Evolutionary conservation across 1,140 invertebrate species (phyloP).

Genomic region (Bombus vancouverensis): DNA sequence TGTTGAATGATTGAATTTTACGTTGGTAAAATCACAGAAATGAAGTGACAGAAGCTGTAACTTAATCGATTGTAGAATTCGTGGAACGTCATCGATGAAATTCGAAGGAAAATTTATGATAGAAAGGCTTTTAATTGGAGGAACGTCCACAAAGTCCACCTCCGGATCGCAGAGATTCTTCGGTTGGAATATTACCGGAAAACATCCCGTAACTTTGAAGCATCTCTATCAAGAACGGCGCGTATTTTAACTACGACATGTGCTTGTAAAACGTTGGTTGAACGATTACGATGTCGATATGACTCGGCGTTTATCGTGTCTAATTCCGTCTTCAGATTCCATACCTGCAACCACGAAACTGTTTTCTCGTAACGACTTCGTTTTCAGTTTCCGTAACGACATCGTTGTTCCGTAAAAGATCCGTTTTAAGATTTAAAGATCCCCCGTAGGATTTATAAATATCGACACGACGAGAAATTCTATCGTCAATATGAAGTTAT

Average conservation of each 20-base stretch:
- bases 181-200: background rate
- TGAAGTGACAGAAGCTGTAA: background rate
- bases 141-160: background rate
- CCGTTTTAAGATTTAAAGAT: background rate
- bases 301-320: background rate
- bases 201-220: constrained; percentile 24
- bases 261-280: background rate
- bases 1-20: too few relatives aligned
- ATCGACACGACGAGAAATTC: background rate
- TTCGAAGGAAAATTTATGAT: background rate
- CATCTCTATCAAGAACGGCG: constrained; percentile 20
- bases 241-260: constrained; percentile 24
- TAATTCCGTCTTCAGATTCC: constrained; percentile 4
- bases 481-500: background rate
- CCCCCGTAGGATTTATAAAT: background rate
- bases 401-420: background rate
- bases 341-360: background rate
- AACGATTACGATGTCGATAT: background rate
- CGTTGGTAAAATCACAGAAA: background rate
- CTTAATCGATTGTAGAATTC: background rate
- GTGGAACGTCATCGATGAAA: background rate
- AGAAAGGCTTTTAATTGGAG: background rate
- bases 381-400: too few relatives aligned
- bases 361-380: background rate
- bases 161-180: constrained; percentile 1